These are phyloP conservation scores for Caranx melampygus DNA, from an alignment of 2,113 vertebrate genomes.

Conservation along the genomic window DNA sequence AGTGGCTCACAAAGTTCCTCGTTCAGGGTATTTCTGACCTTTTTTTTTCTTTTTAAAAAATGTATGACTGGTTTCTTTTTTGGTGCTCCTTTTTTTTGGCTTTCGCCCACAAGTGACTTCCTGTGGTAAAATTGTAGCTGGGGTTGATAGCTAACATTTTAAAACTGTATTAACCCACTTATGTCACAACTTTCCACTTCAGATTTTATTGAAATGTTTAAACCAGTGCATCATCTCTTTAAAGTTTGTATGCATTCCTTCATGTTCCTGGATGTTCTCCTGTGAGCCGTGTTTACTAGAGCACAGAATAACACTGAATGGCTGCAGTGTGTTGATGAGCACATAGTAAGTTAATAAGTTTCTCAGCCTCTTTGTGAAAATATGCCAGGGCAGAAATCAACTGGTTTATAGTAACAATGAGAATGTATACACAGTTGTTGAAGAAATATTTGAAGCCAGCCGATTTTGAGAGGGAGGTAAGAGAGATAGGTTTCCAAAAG, in stretches of 20 bases:
- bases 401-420: not conserved
- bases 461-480: conserved; percentile 29
- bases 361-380: not conserved
- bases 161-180: not conserved
- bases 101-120: not conserved
- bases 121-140: not conserved
- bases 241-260: not conserved
- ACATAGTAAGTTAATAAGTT: not conserved
- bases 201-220: not conserved
- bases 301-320: not conserved
- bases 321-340: not conserved
- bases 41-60: not conserved
- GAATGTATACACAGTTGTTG: conserved; percentile 4
- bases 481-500: not conserved
- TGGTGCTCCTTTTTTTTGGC: not conserved
- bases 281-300: not conserved
- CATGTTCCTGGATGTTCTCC: not conserved
- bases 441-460: conserved; percentile 35
- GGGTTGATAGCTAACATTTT: not conserved
- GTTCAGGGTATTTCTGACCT: not conserved
- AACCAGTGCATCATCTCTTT: conserved; percentile 4
- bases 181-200: not conserved
- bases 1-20: not conserved
- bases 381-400: not conserved
- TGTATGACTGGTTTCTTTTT: not conserved